Evolutionary conservation across 92 coral and sea anemone species (phyloP), one percentile per base, ranked within the genome.

Genomic region (Plumapathes pennacea): DNA sequence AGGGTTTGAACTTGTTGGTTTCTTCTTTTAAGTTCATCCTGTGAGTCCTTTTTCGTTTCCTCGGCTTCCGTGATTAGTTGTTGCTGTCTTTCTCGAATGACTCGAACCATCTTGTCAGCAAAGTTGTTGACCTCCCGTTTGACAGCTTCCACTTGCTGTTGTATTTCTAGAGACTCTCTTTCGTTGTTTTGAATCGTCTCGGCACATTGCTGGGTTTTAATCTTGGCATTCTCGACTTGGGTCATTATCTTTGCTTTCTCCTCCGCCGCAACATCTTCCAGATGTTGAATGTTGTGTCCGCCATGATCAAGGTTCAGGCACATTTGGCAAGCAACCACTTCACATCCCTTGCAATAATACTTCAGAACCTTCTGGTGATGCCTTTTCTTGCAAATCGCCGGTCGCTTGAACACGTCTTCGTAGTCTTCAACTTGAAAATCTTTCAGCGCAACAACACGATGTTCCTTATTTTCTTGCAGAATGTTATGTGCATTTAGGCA

Each of bases 331-430:
- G 62, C 52, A 28, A 55, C 48, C 9, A 31, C 54, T 4, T 43
- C 20, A 49, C 80, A 62, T 5, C 19, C 15, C 27, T 34, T 43
- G 55, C 80, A 72, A 26, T 31, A 72, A 24, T 30, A 62, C 57
- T 52, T 62, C 17, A 72, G 41, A 41, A 60, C 54, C 32, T 72
- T 57, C 12, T 72, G 64, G 50, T 72, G 80, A 44, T 62, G 53
- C 47, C 27, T 40, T 27, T 50, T 31, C 31, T 32, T 46, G 54
- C 80, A 72, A 34, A 32, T 51, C 24, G 34, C 50, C 20, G 51
- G 65, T 26, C 65, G 48, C 47, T 39, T 25, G 13, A 58, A 38
- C 51, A 58, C 51, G 19, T 42, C 50, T n/a, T 24, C 50, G 14
- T n/a, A 10, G 38, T 40, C 51, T 39, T 40, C 9, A 24, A 25